Percentiles rank a stretch among this genome's conserved stretches.
Conservation (phyloP, 92 coral and sea anemone species). For the Epizoanthus stellaris region DNA sequence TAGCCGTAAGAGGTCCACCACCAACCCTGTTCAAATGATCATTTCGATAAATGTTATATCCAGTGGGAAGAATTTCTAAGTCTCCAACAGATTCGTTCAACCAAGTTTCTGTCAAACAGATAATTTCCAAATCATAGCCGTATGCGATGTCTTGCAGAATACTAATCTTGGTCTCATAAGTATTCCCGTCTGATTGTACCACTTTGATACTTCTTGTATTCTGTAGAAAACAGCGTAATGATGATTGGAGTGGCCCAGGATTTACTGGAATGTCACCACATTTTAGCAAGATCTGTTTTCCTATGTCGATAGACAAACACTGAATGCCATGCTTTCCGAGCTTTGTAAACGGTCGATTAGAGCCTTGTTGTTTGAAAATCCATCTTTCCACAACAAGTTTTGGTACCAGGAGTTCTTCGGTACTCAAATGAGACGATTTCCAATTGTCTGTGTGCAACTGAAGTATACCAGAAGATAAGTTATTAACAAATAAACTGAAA, state of each 20-base stretch:
- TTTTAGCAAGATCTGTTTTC: no score
- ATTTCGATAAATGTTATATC: constrained; percentile 36
- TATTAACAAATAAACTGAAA: no score
- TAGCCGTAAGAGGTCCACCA: constrained; percentile 55
- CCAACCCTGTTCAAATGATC: constrained; percentile 44
- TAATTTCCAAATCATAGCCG: constrained; percentile 40
- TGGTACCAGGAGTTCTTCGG: no score
- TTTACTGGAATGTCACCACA: not conserved
- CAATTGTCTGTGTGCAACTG: no score
- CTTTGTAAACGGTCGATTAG: no score
- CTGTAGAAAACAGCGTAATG: constrained; percentile 28
- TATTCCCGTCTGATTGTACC: constrained; percentile 6
- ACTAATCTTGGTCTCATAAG: constrained; percentile 17
- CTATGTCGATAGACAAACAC: no score
- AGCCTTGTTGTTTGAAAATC: no score
- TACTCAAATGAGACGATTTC: no score
- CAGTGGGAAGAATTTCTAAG: constrained; percentile 46
- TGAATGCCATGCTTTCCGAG: no score
- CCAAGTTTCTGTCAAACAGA: constrained; percentile 61
- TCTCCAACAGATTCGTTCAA: constrained; percentile 44
- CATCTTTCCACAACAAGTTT: no score
- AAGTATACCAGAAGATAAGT: no score
- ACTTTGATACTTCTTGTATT: constrained; percentile 41
- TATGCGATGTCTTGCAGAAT: constrained; percentile 35
- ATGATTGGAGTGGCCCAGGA: constrained; percentile 16